Evolutionary conservation across 2,888 invertebrate genomes (phyloP).

Genomic region (Pristionchus fissidentatus): DNA sequence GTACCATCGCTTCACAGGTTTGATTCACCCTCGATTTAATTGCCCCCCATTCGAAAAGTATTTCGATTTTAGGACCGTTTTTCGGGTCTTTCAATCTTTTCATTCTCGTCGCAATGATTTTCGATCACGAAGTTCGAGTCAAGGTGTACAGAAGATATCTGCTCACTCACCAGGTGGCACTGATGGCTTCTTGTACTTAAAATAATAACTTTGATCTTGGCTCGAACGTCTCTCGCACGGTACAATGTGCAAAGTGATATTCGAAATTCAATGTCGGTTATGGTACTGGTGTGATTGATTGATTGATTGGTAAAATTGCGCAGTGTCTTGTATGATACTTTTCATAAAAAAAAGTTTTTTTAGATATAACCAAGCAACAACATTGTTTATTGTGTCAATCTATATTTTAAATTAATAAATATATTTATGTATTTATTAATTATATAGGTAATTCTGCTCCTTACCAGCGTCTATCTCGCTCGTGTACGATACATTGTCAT

Average conservation of each 20-base stretch:
- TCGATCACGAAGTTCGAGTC: slow-evolving; percentile 10
- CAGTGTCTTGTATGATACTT: no score
- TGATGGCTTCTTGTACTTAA: no score
- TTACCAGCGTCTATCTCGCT: slow-evolving; percentile 8
- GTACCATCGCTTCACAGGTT: neutral
- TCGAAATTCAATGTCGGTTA: no score
- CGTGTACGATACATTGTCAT: neutral
- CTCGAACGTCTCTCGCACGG: neutral
- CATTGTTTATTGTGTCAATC: no score
- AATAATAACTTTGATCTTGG: neutral
- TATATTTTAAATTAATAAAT: no score
- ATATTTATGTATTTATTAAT: no score
- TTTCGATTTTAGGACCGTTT: neutral
- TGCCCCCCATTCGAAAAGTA: neutral
- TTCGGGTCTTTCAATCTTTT: neutral
- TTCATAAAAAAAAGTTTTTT: no score
- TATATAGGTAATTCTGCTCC: neutral
- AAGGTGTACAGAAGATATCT: slow-evolving; percentile 27
- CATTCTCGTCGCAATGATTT: neutral
- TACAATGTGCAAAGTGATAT: neutral
- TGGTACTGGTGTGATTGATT: no score
- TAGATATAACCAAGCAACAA: no score
- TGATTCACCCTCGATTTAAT: no score
- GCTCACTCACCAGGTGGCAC: slow-evolving; percentile 2
- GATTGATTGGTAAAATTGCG: no score